Base-by-base conservation (phyloP, 1,140 invertebrate genomes). In the Papilio aristodemus region DNA sequence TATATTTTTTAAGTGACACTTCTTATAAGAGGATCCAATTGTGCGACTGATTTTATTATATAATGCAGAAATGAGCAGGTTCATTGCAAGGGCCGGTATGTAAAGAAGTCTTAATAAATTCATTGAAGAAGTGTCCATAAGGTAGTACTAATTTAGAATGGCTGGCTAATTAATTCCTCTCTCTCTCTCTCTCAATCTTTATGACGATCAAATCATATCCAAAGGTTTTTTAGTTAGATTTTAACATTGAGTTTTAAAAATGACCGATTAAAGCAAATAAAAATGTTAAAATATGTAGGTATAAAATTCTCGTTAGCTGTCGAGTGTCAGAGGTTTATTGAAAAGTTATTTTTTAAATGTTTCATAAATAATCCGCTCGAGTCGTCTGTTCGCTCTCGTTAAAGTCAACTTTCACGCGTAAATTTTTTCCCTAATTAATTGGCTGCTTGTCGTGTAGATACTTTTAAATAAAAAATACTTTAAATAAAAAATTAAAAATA, bases 381-480 rank as follows among this genome's bases (percentile, higher is more conserved):
- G 11, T 50, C 46, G 46, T 46, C 41, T 22, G 46, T 19, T 9
- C 46, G 46, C 8, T 11, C 46, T 50, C 46, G 46, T 50, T 50
- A 50, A 50, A 50, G 46, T 50, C 46, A 50, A 50, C 46, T 50
- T 50, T 50, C 19, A 50, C 46, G 46, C 46, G 46, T 50, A 50
- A 50, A 50, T 22, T 50, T 50, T 46, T 50, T 3, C 46, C 11
- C 19, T 50, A 50, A 50, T 50, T 50, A 50, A 50, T 50, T 50
- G 46, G 46, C 46, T 50, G 19, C 46, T 50, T 19, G 17, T 46
- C 43, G 43, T 50, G 46, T 50, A 50, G 22, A 50, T 17, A 50
- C 22, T 19, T 50, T 50, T 22, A 50, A 50, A 6, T 17, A n/a
- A 17, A 17, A 46, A 9, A 17, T 8, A 46, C 6, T 46, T 46